Evolutionary conservation across 1,140 invertebrate species (phyloP).

Genomic region (Drosophila tsacasi): DNA sequence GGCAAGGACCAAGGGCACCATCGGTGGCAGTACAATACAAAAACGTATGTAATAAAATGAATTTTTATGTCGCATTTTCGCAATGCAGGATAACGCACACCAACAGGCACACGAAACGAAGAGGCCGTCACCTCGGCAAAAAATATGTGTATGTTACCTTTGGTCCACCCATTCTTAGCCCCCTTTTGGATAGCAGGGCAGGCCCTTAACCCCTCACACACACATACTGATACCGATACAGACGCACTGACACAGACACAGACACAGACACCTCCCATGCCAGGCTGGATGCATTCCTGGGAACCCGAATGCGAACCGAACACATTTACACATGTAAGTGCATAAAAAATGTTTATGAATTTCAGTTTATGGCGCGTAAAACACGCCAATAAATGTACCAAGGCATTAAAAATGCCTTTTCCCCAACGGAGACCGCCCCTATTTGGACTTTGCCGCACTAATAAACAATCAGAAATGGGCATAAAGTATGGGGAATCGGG

Average conservation of each 20-base stretch:
- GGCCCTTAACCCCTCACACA: not conserved
- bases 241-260: not conserved
- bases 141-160: slow-evolving; percentile 61
- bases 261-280: not conserved
- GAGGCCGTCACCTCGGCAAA: slow-evolving; percentile 31
- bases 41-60: slow-evolving; percentile 74
- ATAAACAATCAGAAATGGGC: slow-evolving; percentile 82
- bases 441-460: slow-evolving; percentile 70
- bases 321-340: slow-evolving; percentile 82
- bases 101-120: not conserved
- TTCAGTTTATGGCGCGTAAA: slow-evolving; percentile 84
- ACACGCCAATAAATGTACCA: slow-evolving; percentile 82
- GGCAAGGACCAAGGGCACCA: slow-evolving; percentile 11
- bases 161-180: slow-evolving; percentile 27
- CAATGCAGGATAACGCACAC: slow-evolving; percentile 56
- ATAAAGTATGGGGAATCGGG: slow-evolving; percentile 79
- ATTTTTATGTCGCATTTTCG: slow-evolving; percentile 81
- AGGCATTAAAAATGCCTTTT: slow-evolving; percentile 73
- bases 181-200: not conserved
- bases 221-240: not conserved
- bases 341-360: slow-evolving; percentile 84
- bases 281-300: slow-evolving; percentile 40
- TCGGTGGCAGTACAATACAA: slow-evolving; percentile 60
- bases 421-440: slow-evolving; percentile 18
- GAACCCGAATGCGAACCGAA: slow-evolving; percentile 36